Percentiles rank a stretch among this genome's conserved stretches.
Evolutionary conservation across 2,888 invertebrate genomes (phyloP).

Genomic region (Cataglyphis cursor): DNA sequence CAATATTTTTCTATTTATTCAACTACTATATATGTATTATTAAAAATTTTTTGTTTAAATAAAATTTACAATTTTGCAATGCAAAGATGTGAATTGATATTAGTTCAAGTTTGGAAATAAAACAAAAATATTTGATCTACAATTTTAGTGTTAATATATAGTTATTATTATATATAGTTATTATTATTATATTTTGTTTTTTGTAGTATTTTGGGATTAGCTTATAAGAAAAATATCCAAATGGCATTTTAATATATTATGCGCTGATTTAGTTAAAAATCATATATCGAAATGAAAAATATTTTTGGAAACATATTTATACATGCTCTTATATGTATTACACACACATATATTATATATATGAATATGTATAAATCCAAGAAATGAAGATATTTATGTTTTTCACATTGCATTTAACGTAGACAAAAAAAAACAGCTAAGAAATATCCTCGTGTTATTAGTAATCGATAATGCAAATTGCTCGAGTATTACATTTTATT

Average conservation of each 20-base stretch:
- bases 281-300: neutral
- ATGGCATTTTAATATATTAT: neutral
- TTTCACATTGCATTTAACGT: neutral
- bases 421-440: neutral
- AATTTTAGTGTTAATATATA: neutral
- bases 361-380: neutral
- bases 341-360: neutral
- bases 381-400: neutral
- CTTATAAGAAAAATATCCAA: neutral
- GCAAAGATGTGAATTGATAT: neutral
- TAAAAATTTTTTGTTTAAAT: neutral
- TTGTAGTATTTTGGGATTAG: constrained; percentile 1
- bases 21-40: neutral
- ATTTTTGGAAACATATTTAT: neutral
- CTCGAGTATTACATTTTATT: neutral
- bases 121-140: neutral
- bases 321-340: neutral
- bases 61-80: neutral
- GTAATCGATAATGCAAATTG: neutral
- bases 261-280: neutral
- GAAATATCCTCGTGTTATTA: neutral
- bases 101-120: neutral
- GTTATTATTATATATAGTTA: neutral
- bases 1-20: neutral
- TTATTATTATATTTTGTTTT: constrained; percentile 11